Percentiles rank a stretch among this genome's conserved stretches.
phyloP scores from a whole-genome alignment of 1,140 invertebrate species.

The Steinernema feltiae region DNA sequence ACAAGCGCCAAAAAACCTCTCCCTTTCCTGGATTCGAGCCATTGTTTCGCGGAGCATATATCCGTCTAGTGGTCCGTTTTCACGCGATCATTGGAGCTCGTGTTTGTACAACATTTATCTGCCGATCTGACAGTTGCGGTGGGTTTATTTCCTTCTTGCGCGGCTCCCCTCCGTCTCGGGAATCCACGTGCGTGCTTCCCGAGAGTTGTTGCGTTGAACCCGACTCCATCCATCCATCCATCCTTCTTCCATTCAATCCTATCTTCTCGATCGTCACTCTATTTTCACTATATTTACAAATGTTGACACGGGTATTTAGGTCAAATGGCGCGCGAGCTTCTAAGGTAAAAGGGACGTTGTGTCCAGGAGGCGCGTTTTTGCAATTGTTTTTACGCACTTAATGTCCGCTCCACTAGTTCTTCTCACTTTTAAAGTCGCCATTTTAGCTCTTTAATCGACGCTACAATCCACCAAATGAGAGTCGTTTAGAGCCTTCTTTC shows the following conservation, averaged over 20 bases:
- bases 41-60: not conserved
- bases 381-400: not conserved
- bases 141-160: not conserved
- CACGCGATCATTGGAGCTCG: not conserved
- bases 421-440: no score
- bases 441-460: no score
- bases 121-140: not conserved
- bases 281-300: slow-evolving; percentile 14
- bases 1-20: slow-evolving; percentile 12
- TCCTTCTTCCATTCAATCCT: not conserved
- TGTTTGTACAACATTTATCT: slow-evolving; percentile 5
- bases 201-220: no score
- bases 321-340: slow-evolving; percentile 5
- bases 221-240: not conserved
- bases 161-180: no score
- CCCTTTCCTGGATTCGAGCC: slow-evolving; percentile 11
- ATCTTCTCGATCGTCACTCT: not conserved
- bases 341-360: not conserved
- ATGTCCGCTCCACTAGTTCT: no score
- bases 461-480: not conserved
- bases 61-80: slow-evolving; percentile 9
- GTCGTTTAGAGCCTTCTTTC: not conserved
- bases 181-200: no score
- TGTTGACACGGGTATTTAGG: slow-evolving; percentile 12
- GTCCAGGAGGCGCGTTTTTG: not conserved